Evolutionary conservation across 2,797 vertebrate species (phyloP).

Genomic region (Sebastolobus altivelis): DNA sequence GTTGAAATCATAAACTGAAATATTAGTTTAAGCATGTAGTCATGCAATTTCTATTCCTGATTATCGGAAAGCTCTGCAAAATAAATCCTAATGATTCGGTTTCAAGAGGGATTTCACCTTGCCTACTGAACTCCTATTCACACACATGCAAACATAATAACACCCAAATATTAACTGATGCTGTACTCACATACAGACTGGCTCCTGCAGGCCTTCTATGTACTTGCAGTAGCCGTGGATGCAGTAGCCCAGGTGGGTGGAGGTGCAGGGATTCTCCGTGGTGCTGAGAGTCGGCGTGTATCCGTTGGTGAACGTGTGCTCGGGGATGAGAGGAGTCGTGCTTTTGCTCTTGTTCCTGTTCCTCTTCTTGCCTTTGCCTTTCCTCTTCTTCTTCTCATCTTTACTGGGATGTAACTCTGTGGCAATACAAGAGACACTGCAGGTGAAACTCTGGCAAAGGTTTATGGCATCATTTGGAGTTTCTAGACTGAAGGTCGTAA

Average conservation of each 20-base stretch:
- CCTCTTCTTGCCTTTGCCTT: conserved; percentile 66
- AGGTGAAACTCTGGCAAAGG: neutral
- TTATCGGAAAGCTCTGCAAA: neutral
- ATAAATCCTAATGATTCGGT: neutral
- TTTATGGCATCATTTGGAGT: neutral
- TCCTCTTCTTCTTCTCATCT: conserved; percentile 64
- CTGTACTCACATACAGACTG: conserved; percentile 85
- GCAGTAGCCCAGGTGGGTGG: conserved; percentile 83
- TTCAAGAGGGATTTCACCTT: neutral
- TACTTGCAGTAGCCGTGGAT: conserved; percentile 85
- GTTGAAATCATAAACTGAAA: neutral
- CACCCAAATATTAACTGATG: neutral
- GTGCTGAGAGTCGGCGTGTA: conserved; percentile 49
- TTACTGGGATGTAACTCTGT: conserved; percentile 48
- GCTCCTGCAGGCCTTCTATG: conserved; percentile 81
- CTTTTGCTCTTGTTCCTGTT: conserved; percentile 59
- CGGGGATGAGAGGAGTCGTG: conserved; percentile 63
- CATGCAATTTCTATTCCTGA: neutral
- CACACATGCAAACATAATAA: neutral
- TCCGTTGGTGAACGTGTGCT: conserved; percentile 49
- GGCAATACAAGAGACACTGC: conserved; percentile 26
- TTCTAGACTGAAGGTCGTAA: neutral
- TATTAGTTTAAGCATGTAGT: neutral
- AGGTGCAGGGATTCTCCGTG: conserved; percentile 79
- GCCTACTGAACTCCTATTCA: neutral